Base-by-base conservation (phyloP, 2,797 vertebrate genomes). In the Pogonophryne albipinna region DNA sequence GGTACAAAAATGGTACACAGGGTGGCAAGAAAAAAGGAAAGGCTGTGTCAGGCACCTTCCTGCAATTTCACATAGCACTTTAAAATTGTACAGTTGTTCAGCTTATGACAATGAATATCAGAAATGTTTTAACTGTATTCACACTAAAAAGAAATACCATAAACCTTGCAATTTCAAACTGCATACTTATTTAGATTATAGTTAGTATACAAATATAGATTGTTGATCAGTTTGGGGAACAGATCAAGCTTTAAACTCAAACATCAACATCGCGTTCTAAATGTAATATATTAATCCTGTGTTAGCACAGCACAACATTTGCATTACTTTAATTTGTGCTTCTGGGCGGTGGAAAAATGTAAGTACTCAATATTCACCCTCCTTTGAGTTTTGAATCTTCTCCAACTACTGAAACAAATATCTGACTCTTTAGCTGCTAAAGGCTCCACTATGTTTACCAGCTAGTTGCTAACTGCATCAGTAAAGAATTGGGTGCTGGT, bases 1-100 rank as follows among this genome's bases (percentile, higher is more conserved):
- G 34, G n/a, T 49, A 15, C 4, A 50, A 73, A 51, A 49, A 59
- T 71, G 59, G 74, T 27, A 27, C 27, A 27, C 27, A 5, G 60
- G 51, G 12, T 23, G 52, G 34, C 1, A 4, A 23, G 49, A 38
- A 38, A 38, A 66, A 47, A 34, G 2, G 23, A 66, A 14, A 23
- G 10, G 10, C 17, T 50, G n/a, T 44, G 41, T 63, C 52, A 44
- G 23, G 13, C 15, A 71, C 41, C 11, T 64, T 20, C 6, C 4
- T 47, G 44, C 16, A 13, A 19, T n/a, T 44, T 23, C 19, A 58
- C 3, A 0, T 20, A 58, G 61, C 12, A 20, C 34, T 41, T 57
- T 44, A 34, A 46, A 42, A 65, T 9, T 19, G 13, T 10, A 23
- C 20, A 38, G 42, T 20, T 55, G 53, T 47, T 9, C 15, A 63